Percentiles rank a stretch among this genome's conserved stretches.
Evolutionary conservation across 2,113 vertebrate genomes (phyloP).

Genomic region (Delphinapterus leucas): DNA sequence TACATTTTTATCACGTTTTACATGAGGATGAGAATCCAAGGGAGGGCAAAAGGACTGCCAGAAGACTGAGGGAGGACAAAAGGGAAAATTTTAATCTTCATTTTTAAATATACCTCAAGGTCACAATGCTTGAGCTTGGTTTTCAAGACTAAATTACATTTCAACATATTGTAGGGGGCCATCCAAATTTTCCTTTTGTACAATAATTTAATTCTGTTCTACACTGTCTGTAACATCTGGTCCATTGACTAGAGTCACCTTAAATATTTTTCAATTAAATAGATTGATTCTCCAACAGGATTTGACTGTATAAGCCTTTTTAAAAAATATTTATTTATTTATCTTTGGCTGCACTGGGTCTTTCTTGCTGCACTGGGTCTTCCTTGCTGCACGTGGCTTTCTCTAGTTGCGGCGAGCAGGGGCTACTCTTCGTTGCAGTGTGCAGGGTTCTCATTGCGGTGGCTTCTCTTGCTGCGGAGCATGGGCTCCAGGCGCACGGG

Average conservation of each 20-base stretch:
- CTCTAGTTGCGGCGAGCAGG: too few relatives aligned
- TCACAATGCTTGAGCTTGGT: conserved; percentile 29
- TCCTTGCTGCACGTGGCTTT: too few relatives aligned
- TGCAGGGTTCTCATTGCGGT: too few relatives aligned
- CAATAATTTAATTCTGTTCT: conserved; percentile 37
- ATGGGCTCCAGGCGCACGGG: too few relatives aligned
- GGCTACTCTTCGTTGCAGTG: too few relatives aligned
- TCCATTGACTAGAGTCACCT: background rate
- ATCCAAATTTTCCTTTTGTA: conserved; percentile 42
- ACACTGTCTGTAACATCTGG: conserved; percentile 22
- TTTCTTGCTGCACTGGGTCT: too few relatives aligned
- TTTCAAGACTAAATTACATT: conserved; percentile 61
- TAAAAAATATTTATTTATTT: too few relatives aligned
- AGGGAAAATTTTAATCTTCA: conserved; percentile 19
- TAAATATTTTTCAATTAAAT: conserved; percentile 59
- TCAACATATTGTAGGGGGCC: background rate
- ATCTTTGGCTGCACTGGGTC: too few relatives aligned
- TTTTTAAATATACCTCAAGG: conserved; percentile 30
- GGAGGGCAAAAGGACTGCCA: background rate
- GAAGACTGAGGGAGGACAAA: background rate
- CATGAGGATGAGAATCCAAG: background rate
- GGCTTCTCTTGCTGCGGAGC: too few relatives aligned
- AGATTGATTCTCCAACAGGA: conserved; percentile 28
- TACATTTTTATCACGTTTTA: conserved; percentile 28
- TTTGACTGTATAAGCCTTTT: background rate